These are phyloP conservation scores for Cyphomyrus plagiostoma DNA, from an alignment of 2,113 vertebrate species.

Conservation along the genomic window DNA sequence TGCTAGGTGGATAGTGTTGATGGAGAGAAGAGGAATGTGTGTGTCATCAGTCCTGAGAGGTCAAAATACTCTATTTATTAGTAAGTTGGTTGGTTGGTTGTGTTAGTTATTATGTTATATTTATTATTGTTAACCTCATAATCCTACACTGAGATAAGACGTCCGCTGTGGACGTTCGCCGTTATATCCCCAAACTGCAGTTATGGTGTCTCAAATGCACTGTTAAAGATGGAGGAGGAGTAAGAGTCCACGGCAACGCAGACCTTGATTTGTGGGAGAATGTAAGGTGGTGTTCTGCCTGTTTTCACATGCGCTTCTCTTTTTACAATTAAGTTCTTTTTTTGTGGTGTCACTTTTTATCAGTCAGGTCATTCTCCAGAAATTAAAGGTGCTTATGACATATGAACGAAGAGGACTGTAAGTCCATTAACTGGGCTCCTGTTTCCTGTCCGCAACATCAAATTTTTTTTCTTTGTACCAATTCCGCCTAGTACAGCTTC, in stretches of 20 bases:
- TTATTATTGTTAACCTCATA: neutral
- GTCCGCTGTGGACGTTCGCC: neutral
- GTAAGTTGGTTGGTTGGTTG: neutral
- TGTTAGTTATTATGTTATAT: neutral
- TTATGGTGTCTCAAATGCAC: neutral
- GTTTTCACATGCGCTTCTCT: neutral
- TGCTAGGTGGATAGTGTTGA: neutral
- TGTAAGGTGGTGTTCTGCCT: neutral
- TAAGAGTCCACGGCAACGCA: neutral
- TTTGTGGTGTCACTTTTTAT: neutral
- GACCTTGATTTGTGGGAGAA: neutral
- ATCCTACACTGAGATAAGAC: neutral
- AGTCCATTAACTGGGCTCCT: too few relatives aligned
- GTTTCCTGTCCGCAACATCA: too few relatives aligned
- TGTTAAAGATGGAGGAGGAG: neutral
- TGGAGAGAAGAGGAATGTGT: neutral
- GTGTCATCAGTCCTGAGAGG: neutral
- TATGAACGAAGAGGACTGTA: too few relatives aligned
- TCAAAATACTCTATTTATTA: neutral
- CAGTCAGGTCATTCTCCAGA: neutral
- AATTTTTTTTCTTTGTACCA: too few relatives aligned
- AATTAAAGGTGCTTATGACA: neutral
- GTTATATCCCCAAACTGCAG: neutral
- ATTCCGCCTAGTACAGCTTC: too few relatives aligned
- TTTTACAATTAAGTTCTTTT: neutral